Base-by-base conservation (phyloP, 2,113 vertebrate species). In the Lycaon pictus region DNA sequence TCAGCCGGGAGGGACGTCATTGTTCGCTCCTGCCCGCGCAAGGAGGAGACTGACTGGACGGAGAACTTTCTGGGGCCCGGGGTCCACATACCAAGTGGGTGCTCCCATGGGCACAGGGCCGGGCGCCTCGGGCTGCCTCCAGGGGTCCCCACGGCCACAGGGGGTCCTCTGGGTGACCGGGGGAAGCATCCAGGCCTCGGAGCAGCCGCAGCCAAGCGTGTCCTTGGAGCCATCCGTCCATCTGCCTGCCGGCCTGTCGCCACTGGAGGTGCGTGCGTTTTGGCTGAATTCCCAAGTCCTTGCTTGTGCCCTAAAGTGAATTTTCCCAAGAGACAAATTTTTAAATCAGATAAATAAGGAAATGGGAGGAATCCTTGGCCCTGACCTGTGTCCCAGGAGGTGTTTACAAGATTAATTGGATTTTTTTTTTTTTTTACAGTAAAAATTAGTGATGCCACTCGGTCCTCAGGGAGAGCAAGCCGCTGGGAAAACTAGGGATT, bases 361-460 rank as follows among this genome's bases (percentile, higher is more conserved):
- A 97, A 94, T 86, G 67, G 94, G 96, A 97, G 91, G 87, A 83
- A 96, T 95, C 80, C 55, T 85, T 88, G 86, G 77, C 84, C 81
- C 82, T 94, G 87, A 77, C 94, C 92, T 93, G 51, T 74, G 95
- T 96, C 97, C 96, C 96, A 63, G 90, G 84, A 94, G 76, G 77
- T 96, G 80, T 92, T 97, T 95, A 89, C 77, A 96, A 96, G 88
- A 97, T 98, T 98, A 98, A 98, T 97, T 97, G 95, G 84, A 96
- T 97, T 95, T 96, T n/a, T 83, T 80, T 56, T 37, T 43, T 91
- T 60, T 19, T 76, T 96, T 92, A 79, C 89, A 90, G 77, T 94
- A 90, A 95, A 97, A 97, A 93, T 67, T 48, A 72, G 83, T 86
- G 93, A 95, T 0, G 27, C 93, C 71, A 83, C 95, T 95, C 27